Evolutionary conservation across 2,113 vertebrate species (phyloP).

Genomic region (Phaetusa simplex): DNA sequence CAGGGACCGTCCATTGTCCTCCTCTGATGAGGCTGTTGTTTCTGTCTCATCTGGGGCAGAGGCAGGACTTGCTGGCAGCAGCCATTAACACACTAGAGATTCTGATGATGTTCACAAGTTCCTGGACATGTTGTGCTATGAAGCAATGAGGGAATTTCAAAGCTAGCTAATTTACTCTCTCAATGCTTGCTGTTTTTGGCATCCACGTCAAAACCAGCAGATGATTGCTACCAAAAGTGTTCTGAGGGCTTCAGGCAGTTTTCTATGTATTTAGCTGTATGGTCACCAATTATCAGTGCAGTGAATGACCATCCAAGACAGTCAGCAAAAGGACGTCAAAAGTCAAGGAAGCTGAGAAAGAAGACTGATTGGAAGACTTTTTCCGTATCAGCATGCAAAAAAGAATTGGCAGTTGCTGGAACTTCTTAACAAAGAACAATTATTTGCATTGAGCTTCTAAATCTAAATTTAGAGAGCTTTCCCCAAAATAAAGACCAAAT

Average conservation of each 20-base stretch:
- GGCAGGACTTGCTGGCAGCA: not conserved
- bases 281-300: not conserved
- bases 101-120: not conserved
- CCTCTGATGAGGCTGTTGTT: not conserved
- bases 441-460: not conserved
- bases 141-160: not conserved
- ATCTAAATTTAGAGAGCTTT: slow-evolving; percentile 3
- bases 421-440: slow-evolving; percentile 19
- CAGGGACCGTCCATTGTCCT: not conserved
- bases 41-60: not conserved
- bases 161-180: not conserved
- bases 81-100: not conserved
- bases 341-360: not conserved
- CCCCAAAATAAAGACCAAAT: not conserved
- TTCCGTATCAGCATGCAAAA: not conserved
- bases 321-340: not conserved
- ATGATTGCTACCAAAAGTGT: not conserved
- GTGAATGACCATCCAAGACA: not conserved
- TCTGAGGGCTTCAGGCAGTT: not conserved
- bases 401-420: not conserved
- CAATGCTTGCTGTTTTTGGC: not conserved
- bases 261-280: not conserved
- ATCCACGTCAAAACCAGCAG: not conserved
- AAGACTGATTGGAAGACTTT: not conserved
- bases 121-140: not conserved